These are phyloP conservation scores for Peromyscus aztecus DNA, from an alignment of 2,797 vertebrate species.

Conservation along the genomic window DNA sequence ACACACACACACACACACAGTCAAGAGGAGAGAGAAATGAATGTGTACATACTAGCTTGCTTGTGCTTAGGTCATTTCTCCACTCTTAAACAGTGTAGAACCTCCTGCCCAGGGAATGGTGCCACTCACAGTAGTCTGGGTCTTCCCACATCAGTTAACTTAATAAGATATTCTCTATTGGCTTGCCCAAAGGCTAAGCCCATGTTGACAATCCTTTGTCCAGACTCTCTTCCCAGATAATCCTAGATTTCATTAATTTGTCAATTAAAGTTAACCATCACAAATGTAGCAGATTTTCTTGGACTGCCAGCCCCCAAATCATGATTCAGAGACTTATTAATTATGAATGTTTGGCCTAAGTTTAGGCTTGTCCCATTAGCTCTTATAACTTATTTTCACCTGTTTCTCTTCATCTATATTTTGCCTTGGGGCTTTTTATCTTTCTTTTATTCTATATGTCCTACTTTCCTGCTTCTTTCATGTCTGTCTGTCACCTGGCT, in stretches of 20 bases:
- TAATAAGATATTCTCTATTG: not conserved
- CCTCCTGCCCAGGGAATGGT: too few species aligned
- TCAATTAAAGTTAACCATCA: not conserved
- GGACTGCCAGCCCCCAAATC: not conserved
- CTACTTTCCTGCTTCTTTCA: not conserved
- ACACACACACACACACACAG: not conserved
- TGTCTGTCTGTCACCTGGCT: not conserved
- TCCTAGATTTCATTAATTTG: not conserved
- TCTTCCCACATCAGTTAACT: not conserved
- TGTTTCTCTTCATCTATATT: not conserved
- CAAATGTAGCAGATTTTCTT: not conserved
- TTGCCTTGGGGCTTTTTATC: not conserved
- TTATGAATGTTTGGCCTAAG: not conserved
- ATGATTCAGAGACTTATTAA: not conserved
- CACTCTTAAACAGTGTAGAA: not conserved
- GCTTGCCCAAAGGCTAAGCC: not conserved
- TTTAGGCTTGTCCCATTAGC: not conserved
- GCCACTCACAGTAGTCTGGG: not conserved
- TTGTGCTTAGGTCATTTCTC: not conserved
- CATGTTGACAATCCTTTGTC: not conserved
- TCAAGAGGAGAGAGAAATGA: not conserved
- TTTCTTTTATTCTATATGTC: not conserved
- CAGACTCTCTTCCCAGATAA: not conserved
- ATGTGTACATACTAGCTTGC: not conserved
- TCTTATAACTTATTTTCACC: not conserved